Percentiles rank a stretch among this genome's conserved stretches.
phyloP scores from a whole-genome alignment of 2,113 vertebrate species.

The Hydrolagus affinis region DNA sequence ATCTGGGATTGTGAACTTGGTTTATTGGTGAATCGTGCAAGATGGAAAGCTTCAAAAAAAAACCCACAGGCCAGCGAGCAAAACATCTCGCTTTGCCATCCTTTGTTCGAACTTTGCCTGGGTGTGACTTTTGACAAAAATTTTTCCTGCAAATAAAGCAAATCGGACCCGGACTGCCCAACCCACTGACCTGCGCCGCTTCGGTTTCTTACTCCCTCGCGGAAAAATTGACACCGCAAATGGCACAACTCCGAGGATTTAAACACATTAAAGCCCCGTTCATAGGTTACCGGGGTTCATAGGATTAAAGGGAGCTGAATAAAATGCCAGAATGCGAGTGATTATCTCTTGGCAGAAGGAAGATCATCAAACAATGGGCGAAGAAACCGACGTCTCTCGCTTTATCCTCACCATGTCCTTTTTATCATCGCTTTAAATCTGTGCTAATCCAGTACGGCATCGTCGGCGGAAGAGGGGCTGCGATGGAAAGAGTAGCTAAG shows the following conservation, averaged over 20 bases:
- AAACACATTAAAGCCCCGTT: background rate
- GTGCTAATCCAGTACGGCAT: background rate
- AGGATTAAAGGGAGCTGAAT: background rate
- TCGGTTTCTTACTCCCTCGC: no score
- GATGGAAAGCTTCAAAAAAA: no score
- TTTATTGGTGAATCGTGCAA: no score
- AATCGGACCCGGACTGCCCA: no score
- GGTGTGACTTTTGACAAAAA: no score
- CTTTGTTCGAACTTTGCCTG: no score
- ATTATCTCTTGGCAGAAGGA: background rate
- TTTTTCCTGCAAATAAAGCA: no score
- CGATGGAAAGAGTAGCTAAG: background rate
- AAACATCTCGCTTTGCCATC: no score
- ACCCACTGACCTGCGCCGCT: no score
- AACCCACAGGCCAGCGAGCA: no score
- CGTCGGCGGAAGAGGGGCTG: background rate
- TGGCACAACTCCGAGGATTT: background rate
- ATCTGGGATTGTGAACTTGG: no score
- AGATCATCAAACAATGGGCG: background rate
- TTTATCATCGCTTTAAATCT: background rate
- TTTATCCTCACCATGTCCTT: background rate
- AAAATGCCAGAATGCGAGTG: background rate
- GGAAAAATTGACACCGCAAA: background rate
- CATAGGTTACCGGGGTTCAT: background rate
- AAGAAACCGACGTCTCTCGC: background rate